Percentiles rank a stretch among this genome's conserved stretches.
Conservation (phyloP, 2,888 invertebrate species). For the Diaphora mendica region DNA sequence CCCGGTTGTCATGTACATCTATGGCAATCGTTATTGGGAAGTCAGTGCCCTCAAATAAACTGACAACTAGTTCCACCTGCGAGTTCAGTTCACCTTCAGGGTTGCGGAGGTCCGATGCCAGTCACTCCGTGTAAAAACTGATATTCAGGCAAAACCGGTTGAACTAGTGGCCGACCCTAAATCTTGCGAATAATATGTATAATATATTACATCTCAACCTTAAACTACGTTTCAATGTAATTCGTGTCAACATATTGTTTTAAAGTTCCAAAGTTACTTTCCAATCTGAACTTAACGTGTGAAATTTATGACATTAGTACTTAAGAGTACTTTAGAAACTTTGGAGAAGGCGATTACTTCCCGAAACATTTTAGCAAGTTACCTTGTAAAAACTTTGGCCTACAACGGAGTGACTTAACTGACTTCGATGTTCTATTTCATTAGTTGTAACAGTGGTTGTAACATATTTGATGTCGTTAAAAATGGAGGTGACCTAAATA, state of each 20-base stretch:
- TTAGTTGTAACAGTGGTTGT: not conserved
- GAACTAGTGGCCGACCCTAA: too few relatives aligned
- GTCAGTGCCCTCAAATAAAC: too few relatives aligned
- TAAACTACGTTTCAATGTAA: not conserved
- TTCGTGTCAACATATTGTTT: constrained; percentile 29
- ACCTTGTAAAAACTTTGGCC: constrained; percentile 16
- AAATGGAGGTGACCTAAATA: too few relatives aligned
- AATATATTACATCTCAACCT: not conserved
- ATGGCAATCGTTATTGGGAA: too few relatives aligned
- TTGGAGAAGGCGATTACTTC: constrained; percentile 20
- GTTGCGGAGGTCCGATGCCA: too few relatives aligned
- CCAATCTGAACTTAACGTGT: constrained; percentile 37
- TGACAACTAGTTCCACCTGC: too few relatives aligned
- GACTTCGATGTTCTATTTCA: constrained; percentile 3
- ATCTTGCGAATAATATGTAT: too few relatives aligned
- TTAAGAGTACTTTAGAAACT: constrained; percentile 26
- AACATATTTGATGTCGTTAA: not conserved
- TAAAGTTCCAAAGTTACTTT: constrained; percentile 29
- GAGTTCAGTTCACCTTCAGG: too few relatives aligned
- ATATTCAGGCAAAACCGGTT: too few relatives aligned
- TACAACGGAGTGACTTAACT: not conserved
- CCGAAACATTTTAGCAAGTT: not conserved
- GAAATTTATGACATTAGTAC: constrained; percentile 35
- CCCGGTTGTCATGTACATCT: too few relatives aligned
- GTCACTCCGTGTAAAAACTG: too few relatives aligned